A percentile compares a stretch with the other conserved stretches of the same genome.
Evolutionary conservation across 2,888 invertebrate genomes (phyloP).

Genomic region (Ametastegia equiseti): DNA sequence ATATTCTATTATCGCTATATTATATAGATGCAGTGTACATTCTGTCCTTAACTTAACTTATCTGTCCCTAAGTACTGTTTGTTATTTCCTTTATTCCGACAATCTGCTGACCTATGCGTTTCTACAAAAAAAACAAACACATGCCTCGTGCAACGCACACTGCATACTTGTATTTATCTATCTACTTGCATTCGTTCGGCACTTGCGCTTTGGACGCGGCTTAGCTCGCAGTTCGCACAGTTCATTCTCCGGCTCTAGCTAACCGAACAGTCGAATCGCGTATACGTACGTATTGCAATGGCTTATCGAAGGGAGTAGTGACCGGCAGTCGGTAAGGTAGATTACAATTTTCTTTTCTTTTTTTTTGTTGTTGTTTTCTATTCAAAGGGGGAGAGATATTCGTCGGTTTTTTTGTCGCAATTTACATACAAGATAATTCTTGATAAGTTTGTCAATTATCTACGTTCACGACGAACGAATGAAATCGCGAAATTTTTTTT

Average conservation of each 20-base stretch:
- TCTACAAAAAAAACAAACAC: no score
- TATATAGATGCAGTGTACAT: no score
- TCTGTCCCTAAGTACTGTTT: background rate
- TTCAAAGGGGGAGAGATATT: no score
- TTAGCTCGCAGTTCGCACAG: background rate
- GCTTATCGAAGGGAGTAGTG: background rate
- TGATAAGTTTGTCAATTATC: background rate
- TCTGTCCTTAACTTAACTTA: background rate
- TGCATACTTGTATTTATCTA: no score
- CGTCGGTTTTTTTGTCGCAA: background rate
- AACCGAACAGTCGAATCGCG: background rate
- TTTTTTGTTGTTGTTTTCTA: no score
- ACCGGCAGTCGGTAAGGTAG: conserved; percentile 10
- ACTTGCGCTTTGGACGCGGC: background rate
- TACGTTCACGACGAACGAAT: background rate
- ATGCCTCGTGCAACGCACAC: no score
- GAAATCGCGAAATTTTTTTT: background rate
- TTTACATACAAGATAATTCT: background rate
- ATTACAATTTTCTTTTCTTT: no score
- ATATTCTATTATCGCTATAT: background rate
- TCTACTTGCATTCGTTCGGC: background rate
- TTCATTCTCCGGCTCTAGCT: background rate
- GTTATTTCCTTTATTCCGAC: background rate
- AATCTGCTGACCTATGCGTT: background rate
- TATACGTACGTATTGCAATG: background rate